Evolutionary conservation across 2,797 vertebrate species (phyloP).

Genomic region (Sebastes alutus): DNA sequence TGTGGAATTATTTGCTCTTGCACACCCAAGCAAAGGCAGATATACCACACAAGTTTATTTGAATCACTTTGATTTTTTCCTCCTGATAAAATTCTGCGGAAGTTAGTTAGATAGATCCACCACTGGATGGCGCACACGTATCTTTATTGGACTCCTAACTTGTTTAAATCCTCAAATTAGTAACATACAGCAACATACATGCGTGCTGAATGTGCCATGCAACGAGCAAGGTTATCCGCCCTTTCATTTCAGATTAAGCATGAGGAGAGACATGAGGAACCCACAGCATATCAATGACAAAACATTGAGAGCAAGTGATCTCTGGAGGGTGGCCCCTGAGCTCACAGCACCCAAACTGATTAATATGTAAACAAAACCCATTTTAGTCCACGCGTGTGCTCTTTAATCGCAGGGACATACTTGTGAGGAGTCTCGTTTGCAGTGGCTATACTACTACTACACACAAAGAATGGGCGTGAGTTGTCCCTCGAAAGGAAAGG

Average conservation of each 20-base stretch:
- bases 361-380: slow-evolving; percentile 70
- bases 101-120: slow-evolving; percentile 24
- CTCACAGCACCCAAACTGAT: slow-evolving; percentile 54
- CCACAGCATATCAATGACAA: slow-evolving; percentile 60
- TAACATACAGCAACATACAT: slow-evolving; percentile 51
- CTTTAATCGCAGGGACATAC: slow-evolving; percentile 51
- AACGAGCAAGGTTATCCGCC: slow-evolving; percentile 44
- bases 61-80: background rate
- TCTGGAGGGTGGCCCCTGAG: slow-evolving; percentile 43
- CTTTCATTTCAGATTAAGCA: slow-evolving; percentile 64
- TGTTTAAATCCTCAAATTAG: slow-evolving; percentile 62
- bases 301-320: slow-evolving; percentile 52
- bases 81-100: slow-evolving; percentile 6
- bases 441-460: slow-evolving; percentile 17
- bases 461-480: slow-evolving; percentile 89
- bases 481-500: slow-evolving; percentile 83
- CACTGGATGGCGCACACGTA: slow-evolving; percentile 83
- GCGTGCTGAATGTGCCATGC: slow-evolving; percentile 54
- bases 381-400: slow-evolving; percentile 61
- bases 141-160: slow-evolving; percentile 57
- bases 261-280: slow-evolving; percentile 46
- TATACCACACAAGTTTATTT: background rate
- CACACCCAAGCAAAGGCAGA: background rate
- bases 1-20: background rate
- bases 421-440: slow-evolving; percentile 58